These are phyloP conservation scores for Atherinomorus stipes DNA, from an alignment of 2,113 vertebrate species.

Conservation along the genomic window DNA sequence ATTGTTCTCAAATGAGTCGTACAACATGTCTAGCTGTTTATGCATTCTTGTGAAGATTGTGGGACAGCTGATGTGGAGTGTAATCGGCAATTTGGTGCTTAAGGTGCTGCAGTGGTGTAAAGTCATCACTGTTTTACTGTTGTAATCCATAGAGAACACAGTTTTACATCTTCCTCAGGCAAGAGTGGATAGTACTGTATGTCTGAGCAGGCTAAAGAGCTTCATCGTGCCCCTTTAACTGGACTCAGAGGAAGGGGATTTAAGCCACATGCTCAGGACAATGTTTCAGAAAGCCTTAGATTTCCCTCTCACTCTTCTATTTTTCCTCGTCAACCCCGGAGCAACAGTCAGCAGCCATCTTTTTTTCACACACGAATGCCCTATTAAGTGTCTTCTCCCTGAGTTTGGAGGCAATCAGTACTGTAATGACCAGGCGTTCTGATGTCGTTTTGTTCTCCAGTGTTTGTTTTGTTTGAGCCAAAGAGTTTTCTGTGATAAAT, in stretches of 20 bases:
- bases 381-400: slow-evolving; percentile 47
- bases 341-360: slow-evolving; percentile 60
- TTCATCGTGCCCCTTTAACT: not conserved
- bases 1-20: slow-evolving; percentile 63
- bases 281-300: slow-evolving; percentile 47
- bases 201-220: slow-evolving; percentile 4
- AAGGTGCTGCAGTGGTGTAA: slow-evolving; percentile 19
- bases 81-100: slow-evolving; percentile 38
- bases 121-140: slow-evolving; percentile 32
- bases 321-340: slow-evolving; percentile 48
- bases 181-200: slow-evolving; percentile 3
- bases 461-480: slow-evolving; percentile 68
- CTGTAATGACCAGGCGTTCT: slow-evolving; percentile 55
- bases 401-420: slow-evolving; percentile 50
- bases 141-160: slow-evolving; percentile 34
- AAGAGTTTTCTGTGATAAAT: slow-evolving; percentile 72
- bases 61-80: slow-evolving; percentile 32
- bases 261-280: slow-evolving; percentile 13
- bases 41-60: slow-evolving; percentile 41
- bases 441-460: slow-evolving; percentile 41
- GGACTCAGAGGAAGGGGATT: slow-evolving; percentile 8
- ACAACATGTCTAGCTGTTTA: slow-evolving; percentile 47
- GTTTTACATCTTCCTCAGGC: slow-evolving; percentile 47
- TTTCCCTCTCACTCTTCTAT: slow-evolving; percentile 19
- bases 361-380: slow-evolving; percentile 44